A percentile compares a stretch with the other conserved stretches of the same genome.
Evolutionary conservation across 2,113 vertebrate species (phyloP).

Genomic region (Abramis brama): DNA sequence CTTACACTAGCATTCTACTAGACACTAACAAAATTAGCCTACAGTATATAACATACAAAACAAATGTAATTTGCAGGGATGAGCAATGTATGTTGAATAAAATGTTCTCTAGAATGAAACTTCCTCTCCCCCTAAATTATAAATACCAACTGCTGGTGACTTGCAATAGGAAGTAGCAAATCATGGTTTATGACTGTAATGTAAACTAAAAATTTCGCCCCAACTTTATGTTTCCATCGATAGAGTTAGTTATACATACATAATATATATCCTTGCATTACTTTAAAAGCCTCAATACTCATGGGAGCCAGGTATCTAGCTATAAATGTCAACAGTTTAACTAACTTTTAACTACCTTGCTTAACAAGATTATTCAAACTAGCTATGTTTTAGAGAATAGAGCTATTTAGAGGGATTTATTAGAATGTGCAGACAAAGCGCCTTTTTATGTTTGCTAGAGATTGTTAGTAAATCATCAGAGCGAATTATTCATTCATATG

Average conservation of each 20-base stretch:
- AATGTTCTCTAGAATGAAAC: too few relatives aligned
- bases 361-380: not conserved
- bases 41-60: too few relatives aligned
- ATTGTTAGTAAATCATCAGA: too few relatives aligned
- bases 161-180: not conserved
- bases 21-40: too few relatives aligned
- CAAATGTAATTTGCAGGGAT: too few relatives aligned
- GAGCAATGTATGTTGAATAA: too few relatives aligned
- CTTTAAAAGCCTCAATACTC: not conserved
- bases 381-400: not conserved
- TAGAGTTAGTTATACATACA: not conserved
- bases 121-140: too few relatives aligned
- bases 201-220: not conserved
- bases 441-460: too few relatives aligned
- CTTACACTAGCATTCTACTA: too few relatives aligned
- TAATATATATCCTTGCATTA: not conserved
- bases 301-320: not conserved
- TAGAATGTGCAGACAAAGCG: too few relatives aligned
- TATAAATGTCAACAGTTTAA: not conserved
- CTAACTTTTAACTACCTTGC: not conserved
- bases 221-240: not conserved
- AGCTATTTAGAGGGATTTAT: too few relatives aligned
- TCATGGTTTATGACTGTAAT: not conserved
- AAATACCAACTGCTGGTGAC: not conserved
- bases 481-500: too few relatives aligned